Evolutionary conservation across 2,888 invertebrate genomes (phyloP), one percentile per base, ranked within the genome.

Genomic region (Lochmaea crataegi): DNA sequence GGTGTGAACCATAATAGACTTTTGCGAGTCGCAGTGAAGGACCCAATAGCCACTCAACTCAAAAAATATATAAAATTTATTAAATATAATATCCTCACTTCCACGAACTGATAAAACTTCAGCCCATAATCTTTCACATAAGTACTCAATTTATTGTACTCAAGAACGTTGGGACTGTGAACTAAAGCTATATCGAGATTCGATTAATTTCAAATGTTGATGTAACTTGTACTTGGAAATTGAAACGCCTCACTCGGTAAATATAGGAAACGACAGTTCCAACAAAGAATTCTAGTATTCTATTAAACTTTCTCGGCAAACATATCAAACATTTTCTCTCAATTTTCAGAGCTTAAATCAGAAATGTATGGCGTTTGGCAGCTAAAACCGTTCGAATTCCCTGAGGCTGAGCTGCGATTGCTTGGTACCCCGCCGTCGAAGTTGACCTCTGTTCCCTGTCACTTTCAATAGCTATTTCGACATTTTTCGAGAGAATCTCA

Each of bases 361-460:
- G 57, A 70, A 70, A 70, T 64, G 64, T 70, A 70, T 64, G 65
- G 56, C 70, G 70, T 65, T 56, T 65, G 70, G 57, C 70, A 57
- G 53, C 57, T 70, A 16, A 70, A 70, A 70, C 64, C 70, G 64
- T 45, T 70, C 57, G 26, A 64, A 70, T 70, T 70, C 70, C 70
- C 70, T 2, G 26, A 57, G 70, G 70, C 42, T 22, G 11, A 32
- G 64, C 65, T n/a, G 48, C 79, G 82, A 82, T 82, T 83, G 80
- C 82, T 77, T 77, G 78, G 65, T 69, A 80, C 79, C 78, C 78
- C 75, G 38, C 61, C 41, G 7, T 42, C 61, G 79, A 76, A 77
- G 80, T 83, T 83, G 83, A 83, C 83, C 83, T 83, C 82, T 82
- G 81, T 81, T 83, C 78, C 77, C 81, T 80, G 83, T 83, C 83